Conservation (phyloP, 2,113 vertebrate species). For the Pristiophorus japonicus region DNA sequence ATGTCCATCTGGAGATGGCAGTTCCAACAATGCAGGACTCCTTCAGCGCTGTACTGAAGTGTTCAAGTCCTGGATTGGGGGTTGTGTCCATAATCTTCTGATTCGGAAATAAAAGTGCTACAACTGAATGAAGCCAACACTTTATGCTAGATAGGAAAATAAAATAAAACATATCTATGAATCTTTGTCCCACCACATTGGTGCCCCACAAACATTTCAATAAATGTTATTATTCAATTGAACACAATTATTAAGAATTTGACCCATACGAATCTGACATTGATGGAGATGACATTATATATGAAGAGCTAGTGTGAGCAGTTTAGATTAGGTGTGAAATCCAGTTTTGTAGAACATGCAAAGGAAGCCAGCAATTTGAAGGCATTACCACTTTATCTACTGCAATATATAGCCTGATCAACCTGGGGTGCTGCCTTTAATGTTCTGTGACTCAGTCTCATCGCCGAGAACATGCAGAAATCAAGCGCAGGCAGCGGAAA, state of each 20-base stretch:
- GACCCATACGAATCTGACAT: neutral
- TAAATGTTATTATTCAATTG: neutral
- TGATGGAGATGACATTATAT: neutral
- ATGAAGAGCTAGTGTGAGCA: neutral
- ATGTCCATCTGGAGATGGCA: neutral
- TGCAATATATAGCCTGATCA: neutral
- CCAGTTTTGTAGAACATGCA: neutral
- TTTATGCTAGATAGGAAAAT: neutral
- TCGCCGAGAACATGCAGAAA: too few species aligned
- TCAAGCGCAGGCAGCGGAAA: too few species aligned
- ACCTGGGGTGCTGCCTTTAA: neutral
- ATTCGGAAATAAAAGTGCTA: neutral
- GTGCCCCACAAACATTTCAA: neutral
- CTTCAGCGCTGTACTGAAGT: neutral
- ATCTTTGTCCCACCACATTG: neutral
- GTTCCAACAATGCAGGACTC: neutral
- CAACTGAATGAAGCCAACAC: neutral
- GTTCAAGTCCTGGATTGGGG: neutral
- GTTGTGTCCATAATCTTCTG: neutral
- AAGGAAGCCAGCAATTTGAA: neutral
- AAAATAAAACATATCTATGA: neutral
- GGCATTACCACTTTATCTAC: neutral
- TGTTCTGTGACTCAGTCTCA: neutral
- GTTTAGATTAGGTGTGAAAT: neutral
- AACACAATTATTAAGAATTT: neutral